Conservation (phyloP, 2,888 invertebrate species). For the Aphidius colemani region DNA sequence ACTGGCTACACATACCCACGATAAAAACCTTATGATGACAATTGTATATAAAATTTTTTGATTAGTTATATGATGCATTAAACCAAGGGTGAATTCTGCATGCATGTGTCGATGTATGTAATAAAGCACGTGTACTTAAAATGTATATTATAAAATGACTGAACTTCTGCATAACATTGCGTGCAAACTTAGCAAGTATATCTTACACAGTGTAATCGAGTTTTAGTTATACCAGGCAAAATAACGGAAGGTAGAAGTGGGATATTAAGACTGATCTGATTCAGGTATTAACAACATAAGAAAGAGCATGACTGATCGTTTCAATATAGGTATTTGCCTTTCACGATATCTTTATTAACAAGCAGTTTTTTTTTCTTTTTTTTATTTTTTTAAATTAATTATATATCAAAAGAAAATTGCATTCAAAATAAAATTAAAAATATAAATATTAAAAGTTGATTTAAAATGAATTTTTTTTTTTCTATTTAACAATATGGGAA, state of each 20-base stretch:
- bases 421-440: no score
- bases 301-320: slow-evolving; percentile 51
- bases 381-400: no score
- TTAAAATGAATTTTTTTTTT: no score
- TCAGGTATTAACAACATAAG: slow-evolving; percentile 54
- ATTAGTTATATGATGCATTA: slow-evolving; percentile 27
- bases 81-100: slow-evolving; percentile 10
- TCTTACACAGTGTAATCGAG: background rate
- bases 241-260: no score
- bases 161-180: slow-evolving; percentile 17
- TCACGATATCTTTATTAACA: no score
- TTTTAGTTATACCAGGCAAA: no score
- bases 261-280: slow-evolving; percentile 46
- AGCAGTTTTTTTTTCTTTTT: no score
- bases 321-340: slow-evolving; percentile 39
- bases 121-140: slow-evolving; percentile 7
- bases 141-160: background rate
- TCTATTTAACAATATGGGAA: no score
- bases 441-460: no score
- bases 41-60: background rate
- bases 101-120: background rate
- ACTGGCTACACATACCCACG: slow-evolving; percentile 57
- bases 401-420: no score
- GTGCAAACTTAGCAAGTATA: slow-evolving; percentile 23
- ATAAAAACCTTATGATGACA: slow-evolving; percentile 40